These are phyloP conservation scores for Alces alces DNA, from an alignment of 2,113 vertebrate species.

Conservation along the genomic window DNA sequence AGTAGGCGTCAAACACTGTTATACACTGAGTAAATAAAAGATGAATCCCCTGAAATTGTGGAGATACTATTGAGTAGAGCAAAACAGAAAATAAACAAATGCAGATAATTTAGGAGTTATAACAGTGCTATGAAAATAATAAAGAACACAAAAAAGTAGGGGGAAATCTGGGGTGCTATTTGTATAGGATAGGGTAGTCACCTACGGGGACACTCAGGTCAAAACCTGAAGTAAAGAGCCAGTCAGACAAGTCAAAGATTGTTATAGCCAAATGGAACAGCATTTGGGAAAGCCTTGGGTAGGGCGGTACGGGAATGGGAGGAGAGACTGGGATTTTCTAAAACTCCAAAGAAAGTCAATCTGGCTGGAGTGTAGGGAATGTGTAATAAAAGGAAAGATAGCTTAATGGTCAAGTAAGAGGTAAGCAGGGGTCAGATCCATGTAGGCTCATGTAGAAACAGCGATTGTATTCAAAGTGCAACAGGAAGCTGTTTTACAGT, in stretches of 20 bases:
- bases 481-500: neutral
- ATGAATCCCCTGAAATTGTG: neutral
- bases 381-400: neutral
- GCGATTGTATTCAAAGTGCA: neutral
- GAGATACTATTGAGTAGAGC: neutral
- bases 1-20: neutral
- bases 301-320: fast-evolving
- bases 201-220: neutral
- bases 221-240: neutral
- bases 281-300: neutral
- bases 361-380: neutral
- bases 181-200: neutral
- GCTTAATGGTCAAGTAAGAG: neutral
- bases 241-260: neutral
- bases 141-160: neutral
- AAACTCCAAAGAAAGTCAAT: neutral
- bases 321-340: neutral
- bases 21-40: neutral
- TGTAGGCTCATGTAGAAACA: neutral
- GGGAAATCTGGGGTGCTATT: neutral
- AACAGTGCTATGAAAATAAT: neutral
- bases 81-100: neutral
- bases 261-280: neutral
- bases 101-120: neutral
- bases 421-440: neutral